Base-by-base conservation (phyloP, 2,888 invertebrate species). In the Meteorus cinctellus region DNA sequence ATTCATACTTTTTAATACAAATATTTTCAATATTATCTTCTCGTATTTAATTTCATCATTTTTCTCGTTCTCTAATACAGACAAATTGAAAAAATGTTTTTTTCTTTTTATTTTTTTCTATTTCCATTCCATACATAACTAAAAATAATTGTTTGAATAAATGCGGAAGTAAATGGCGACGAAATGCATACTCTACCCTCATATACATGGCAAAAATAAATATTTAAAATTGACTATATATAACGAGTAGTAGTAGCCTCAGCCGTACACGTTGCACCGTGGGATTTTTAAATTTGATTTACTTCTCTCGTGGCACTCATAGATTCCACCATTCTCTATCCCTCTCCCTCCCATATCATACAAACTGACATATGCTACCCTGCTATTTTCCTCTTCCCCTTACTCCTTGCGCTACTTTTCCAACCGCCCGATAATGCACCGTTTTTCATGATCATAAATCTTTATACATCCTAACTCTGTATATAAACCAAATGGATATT, bases 271-370 rank as follows among this genome's bases (percentile, higher is more conserved):
- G 74, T 76, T n/a, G 80, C 81, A 78, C 79, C 81, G 75, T 77
- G 88, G 87, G 86, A 87, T 87, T 85, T 84, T 82, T 83, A 84
- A 87, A 87, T 88, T 88, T 89, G 88, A 89, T 88, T 88, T 88
- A 87, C 85, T 83, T 81, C 84, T 83, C 88, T 87, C 88, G 81
- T 81, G 88, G 84, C 84, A 86, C 83, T 85, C 88, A 84, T 88
- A 86, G 84, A 85, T 87, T 83, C 81, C 70, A 72, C 34, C 60
- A 72, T 69, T 62, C 73, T 74, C 62, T 62, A 27, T 59, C 65
- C 31, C 66, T 62, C 45, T 65, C 29, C 41, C 72, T 70, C 74
- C 71, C 69, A 16, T 16, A 19, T 45, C 68, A 60, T 55, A 31
- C 63, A 51, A 34, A 62, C 70, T 29, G 66, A 69, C 60, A 72